phyloP scores from a whole-genome alignment of 2,113 vertebrate genomes.

The Xiphorhynchus elegans region DNA sequence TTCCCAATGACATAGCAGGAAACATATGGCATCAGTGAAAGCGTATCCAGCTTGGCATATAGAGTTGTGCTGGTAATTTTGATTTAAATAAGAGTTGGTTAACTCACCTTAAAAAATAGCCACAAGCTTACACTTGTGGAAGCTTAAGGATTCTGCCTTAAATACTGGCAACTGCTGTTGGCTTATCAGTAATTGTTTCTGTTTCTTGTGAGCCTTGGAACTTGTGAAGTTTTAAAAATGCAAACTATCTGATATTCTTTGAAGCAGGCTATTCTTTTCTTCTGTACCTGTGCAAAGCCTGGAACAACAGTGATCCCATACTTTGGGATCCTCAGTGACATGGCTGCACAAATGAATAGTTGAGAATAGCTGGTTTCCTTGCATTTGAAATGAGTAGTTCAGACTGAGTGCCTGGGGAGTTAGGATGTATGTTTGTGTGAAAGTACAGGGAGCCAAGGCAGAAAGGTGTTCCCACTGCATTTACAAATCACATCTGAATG shows the following conservation, averaged over 20 bases:
- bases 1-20: neutral
- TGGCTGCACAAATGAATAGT: neutral
- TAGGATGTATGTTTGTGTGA: neutral
- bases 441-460: neutral
- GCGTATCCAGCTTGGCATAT: neutral
- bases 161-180: neutral
- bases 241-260: neutral
- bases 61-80: neutral
- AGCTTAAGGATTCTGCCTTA: neutral
- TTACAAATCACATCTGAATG: neutral
- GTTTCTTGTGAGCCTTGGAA: neutral
- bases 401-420: neutral
- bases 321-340: neutral
- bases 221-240: neutral
- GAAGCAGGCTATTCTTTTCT: neutral
- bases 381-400: neutral
- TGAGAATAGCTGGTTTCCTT: neutral
- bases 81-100: neutral
- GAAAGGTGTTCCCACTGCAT: neutral
- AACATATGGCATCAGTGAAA: neutral
- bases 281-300: neutral
- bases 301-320: neutral
- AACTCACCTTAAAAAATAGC: neutral
- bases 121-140: neutral
- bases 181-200: neutral